Evolutionary conservation across 2,888 invertebrate species (phyloP).

Genomic region (Cosmia trapezina): DNA sequence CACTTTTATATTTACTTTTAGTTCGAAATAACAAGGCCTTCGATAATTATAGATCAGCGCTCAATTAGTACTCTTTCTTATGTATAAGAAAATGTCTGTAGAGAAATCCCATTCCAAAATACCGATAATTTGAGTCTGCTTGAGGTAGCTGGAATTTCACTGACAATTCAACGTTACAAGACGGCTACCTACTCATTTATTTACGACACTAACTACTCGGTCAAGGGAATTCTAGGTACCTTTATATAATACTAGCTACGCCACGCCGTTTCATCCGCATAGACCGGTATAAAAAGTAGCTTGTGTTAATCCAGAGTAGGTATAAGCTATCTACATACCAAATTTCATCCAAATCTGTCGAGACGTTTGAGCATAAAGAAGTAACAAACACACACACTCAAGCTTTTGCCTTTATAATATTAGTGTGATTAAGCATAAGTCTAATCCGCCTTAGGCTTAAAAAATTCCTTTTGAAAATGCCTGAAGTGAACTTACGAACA

Average conservation of each 20-base stretch:
- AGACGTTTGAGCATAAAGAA: no score
- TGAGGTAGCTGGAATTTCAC: slow-evolving; percentile 30
- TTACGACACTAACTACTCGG: slow-evolving; percentile 16
- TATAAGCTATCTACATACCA: no score
- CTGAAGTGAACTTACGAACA: not conserved
- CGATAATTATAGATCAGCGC: slow-evolving; percentile 5
- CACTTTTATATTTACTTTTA: not conserved
- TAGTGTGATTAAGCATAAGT: not conserved
- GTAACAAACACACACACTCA: no score
- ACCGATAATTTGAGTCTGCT: slow-evolving; percentile 12
- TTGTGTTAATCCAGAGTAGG: no score
- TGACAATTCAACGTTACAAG: slow-evolving; percentile 5
- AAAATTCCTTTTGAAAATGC: not conserved
- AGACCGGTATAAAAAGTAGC: no score
- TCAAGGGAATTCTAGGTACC: slow-evolving; percentile 7
- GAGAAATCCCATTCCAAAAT: not conserved
- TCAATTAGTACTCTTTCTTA: slow-evolving; percentile 9
- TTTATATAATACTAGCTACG: not conserved
- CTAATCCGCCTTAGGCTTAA: not conserved
- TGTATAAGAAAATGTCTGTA: no score
- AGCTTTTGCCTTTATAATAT: no score
- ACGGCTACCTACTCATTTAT: slow-evolving; percentile 36
- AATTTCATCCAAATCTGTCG: no score
- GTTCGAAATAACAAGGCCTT: not conserved
- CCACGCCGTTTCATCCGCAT: no score